Evolutionary conservation across 1,140 invertebrate species (phyloP).

Genomic region (Agraylea sexmaculata): DNA sequence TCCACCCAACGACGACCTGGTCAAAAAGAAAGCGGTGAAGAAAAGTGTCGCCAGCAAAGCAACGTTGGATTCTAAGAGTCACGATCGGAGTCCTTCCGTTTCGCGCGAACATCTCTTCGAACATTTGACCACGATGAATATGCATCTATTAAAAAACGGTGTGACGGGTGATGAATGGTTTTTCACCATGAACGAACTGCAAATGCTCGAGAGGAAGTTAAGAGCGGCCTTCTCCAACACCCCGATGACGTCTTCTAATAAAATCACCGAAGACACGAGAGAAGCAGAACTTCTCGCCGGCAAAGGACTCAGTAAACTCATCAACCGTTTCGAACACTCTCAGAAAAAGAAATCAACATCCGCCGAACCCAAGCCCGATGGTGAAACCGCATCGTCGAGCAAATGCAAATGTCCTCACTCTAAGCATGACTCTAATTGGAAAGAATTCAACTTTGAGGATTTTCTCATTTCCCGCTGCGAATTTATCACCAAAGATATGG

Average conservation of each 20-base stretch:
- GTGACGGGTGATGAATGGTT: slow-evolving; percentile 34
- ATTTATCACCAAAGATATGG: too few species aligned
- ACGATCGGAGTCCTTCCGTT: not conserved
- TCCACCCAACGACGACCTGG: slow-evolving; percentile 4
- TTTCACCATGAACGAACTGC: slow-evolving; percentile 31
- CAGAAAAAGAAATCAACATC: slow-evolving; percentile 26
- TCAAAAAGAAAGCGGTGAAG: slow-evolving; percentile 11
- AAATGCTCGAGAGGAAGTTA: slow-evolving; percentile 30
- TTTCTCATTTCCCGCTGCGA: too few species aligned
- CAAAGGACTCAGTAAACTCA: slow-evolving; percentile 35
- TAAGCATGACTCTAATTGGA: not conserved
- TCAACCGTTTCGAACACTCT: slow-evolving; percentile 28
- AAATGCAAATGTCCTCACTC: not conserved
- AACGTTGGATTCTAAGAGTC: not conserved
- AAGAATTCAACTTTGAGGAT: too few species aligned
- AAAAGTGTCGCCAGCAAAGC: slow-evolving; percentile 10
- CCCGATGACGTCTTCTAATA: slow-evolving; percentile 20
- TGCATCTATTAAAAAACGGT: slow-evolving; percentile 28
- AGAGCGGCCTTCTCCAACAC: slow-evolving; percentile 24
- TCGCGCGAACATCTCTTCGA: slow-evolving; percentile 28
- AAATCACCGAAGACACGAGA: slow-evolving; percentile 25
- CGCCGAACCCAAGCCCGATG: slow-evolving; percentile 19
- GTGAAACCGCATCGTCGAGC: slow-evolving; percentile 8
- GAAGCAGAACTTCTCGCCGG: slow-evolving; percentile 36
- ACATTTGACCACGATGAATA: slow-evolving; percentile 30